A percentile compares a stretch with the other conserved stretches of the same genome.
Evolutionary conservation across 2,888 invertebrate species (phyloP).

Genomic region (Saturnia japonica): DNA sequence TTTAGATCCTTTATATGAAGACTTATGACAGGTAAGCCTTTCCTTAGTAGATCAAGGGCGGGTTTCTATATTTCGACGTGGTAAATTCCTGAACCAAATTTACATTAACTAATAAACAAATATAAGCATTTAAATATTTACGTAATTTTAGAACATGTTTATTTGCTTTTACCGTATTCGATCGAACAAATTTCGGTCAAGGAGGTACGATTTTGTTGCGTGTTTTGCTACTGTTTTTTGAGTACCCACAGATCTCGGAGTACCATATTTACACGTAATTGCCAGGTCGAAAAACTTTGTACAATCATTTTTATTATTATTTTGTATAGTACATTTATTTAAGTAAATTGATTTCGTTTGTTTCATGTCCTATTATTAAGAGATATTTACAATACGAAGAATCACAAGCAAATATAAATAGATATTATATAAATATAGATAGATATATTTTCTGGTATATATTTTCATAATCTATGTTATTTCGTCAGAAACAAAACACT

Average conservation of each 20-base stretch:
- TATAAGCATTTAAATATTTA: background rate
- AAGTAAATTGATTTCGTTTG: too few relatives aligned
- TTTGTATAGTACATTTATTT: too few relatives aligned
- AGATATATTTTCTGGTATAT: too few relatives aligned
- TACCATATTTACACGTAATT: background rate
- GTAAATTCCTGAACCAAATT: background rate
- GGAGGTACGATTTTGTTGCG: background rate
- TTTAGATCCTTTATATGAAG: background rate
- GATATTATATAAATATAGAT: background rate
- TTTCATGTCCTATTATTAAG: too few relatives aligned
- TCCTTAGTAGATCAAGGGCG: background rate
- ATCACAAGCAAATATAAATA: background rate
- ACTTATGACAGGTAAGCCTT: background rate
- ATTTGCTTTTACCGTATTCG: background rate
- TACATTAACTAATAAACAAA: background rate
- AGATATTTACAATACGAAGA: background rate
- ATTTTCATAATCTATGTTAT: constrained; percentile 12
- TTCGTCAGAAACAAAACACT: constrained; percentile 60
- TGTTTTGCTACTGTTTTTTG: background rate
- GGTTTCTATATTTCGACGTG: background rate
- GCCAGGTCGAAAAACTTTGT: background rate
- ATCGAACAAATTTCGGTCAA: background rate
- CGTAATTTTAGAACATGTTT: background rate
- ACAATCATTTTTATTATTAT: background rate
- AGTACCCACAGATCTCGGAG: background rate